Evolutionary conservation across 1,140 invertebrate genomes (phyloP), one percentile per base, ranked within the genome.

Genomic region (Neocloeon triangulifer): DNA sequence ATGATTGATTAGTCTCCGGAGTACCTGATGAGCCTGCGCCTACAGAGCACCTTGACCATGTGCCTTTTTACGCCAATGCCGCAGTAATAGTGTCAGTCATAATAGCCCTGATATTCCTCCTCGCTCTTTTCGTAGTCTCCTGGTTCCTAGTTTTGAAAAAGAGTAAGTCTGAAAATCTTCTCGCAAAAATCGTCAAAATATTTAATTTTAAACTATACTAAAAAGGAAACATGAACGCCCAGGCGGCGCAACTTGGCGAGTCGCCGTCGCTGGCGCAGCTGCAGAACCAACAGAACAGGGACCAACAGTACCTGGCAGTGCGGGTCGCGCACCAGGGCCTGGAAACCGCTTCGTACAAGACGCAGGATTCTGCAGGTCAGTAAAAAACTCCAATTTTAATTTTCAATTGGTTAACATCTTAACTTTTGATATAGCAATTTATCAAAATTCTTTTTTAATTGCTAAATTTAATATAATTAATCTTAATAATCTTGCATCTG

Each of bases 201-300:
- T 8, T 23, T 23, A 23, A 23, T 8, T 23, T 23, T 23, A 23
- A 23, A 8, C n/a, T 23, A 23, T n/a, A 8, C 22, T n/a, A n/a
- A n/a, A n/a, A n/a, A n/a, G n/a, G n/a, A n/a, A n/a, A n/a, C n/a
- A n/a, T n/a, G n/a, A n/a, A n/a, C n/a, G n/a, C n/a, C n/a, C n/a
- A n/a, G n/a, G n/a, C n/a, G n/a, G n/a, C n/a, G n/a, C n/a, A n/a
- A 1, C 56, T 64, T 14, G 64, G 62, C 1, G 68, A 73, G 45
- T 73, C 71, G 0, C 67, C 71, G 1, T 72, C 71, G 0, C 61
- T 73, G 29, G 69, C 70, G 19, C 70, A 74, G 46, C 54, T 75
- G 33, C 71, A 75, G 47, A 74, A 75, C 50, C 73, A 74, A 45
- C 68, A 68, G 37, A 73, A 73, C 47, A 56, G 70, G 21, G 72